A percentile compares a stretch with the other conserved stretches of the same genome.
phyloP scores from a whole-genome alignment of 2,113 vertebrate species.

The Pogonocichla stellata region DNA sequence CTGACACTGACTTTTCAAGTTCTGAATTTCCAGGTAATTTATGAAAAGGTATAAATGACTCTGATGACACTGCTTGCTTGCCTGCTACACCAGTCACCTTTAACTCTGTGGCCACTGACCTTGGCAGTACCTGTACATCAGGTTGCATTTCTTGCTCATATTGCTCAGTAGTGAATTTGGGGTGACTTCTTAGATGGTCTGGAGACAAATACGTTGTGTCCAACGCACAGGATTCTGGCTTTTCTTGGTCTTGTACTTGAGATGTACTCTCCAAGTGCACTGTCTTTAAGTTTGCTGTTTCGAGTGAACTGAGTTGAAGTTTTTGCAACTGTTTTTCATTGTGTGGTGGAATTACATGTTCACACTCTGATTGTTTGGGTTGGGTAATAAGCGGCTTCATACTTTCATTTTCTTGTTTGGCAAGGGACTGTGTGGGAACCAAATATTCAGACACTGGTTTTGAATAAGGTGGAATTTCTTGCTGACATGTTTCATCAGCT shows the following conservation, averaged over 20 bases:
- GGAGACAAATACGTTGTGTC: not conserved
- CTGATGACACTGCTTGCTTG: not conserved
- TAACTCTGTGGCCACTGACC: not conserved
- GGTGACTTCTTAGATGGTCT: not conserved
- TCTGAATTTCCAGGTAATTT: not conserved
- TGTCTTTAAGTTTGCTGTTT: not conserved
- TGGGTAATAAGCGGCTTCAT: not conserved
- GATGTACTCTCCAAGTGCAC: not conserved
- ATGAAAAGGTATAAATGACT: not conserved
- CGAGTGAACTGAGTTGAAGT: not conserved
- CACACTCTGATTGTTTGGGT: not conserved
- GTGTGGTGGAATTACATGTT: not conserved
- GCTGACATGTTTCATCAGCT: not conserved
- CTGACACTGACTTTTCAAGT: not conserved
- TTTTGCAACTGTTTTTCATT: conserved; percentile 3
- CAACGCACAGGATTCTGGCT: not conserved
- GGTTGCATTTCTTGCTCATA: not conserved
- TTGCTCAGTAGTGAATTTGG: not conserved
- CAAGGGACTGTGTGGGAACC: not conserved
- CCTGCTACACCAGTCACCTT: not conserved
- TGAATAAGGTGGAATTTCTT: not conserved
- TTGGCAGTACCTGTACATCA: not conserved
- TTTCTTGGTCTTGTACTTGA: not conserved
- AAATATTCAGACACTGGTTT: not conserved
- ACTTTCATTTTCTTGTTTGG: conserved; percentile 28